Conservation (phyloP, 2,888 invertebrate species). For the Dolichopus griseipennis region DNA sequence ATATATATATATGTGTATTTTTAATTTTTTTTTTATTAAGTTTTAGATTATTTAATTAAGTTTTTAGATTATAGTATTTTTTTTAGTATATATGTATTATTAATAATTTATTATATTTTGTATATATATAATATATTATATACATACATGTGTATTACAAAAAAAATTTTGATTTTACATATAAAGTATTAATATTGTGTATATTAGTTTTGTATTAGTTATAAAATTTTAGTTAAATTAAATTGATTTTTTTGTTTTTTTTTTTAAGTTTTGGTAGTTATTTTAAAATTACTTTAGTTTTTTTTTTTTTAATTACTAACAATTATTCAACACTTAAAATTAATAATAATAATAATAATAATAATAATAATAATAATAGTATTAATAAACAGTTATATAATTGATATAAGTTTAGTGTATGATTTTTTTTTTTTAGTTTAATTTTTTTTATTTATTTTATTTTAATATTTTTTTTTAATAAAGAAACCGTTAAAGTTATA, state of each 20-base stretch:
- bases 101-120: neutral
- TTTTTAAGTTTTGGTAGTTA: conserved; percentile 10
- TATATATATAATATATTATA: too few relatives aligned
- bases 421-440: neutral
- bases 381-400: neutral
- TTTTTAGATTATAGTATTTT: neutral
- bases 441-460: too few relatives aligned
- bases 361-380: neutral
- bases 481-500: conserved; percentile 1
- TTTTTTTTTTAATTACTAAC: neutral
- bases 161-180: too few relatives aligned
- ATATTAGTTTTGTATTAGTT: neutral
- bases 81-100: conserved; percentile 9
- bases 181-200: too few relatives aligned
- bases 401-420: neutral
- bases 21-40: too few relatives aligned
- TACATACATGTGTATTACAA: too few relatives aligned
- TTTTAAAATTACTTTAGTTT: neutral
- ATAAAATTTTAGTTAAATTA: conserved; percentile 7
- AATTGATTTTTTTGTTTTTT: conserved; percentile 4
- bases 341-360: neutral
- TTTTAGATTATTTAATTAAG: neutral
- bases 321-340: conserved; percentile 4
- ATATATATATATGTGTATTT: too few relatives aligned
- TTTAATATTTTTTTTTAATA: neutral